Base-by-base conservation (phyloP, 2,113 vertebrate genomes). In the Scomber scombrus region DNA sequence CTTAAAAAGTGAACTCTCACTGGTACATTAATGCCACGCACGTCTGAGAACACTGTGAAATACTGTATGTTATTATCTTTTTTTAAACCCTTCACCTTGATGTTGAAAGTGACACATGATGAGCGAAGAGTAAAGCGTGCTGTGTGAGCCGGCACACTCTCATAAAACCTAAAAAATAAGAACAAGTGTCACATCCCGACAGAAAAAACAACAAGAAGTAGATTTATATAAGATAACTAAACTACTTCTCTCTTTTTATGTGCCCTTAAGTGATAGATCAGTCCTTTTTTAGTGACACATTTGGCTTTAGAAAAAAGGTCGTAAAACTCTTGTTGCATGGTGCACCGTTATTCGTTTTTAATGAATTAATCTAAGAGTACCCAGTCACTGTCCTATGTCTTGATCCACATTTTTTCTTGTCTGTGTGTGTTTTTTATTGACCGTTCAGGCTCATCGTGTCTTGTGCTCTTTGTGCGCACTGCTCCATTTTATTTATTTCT, bases 331-430 rank as follows among this genome's bases (percentile, higher is more conserved):
- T 78, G 45, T 49, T 85, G 70, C 84, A 90, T 86, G 84, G 21
- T 71, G 43, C 78, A 78, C 67, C 47, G 14, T 77, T 60, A 75
- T 58, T 71, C 4, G 9, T 60, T 56, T 5, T 26, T 71, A 11
- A 34, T 26, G 3, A 60, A 50, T 61, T 16, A 62, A 49, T 62
- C 11, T 40, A 15, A 70, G 72, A 76, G 58, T 29, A 87, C 54
- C 85, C 87, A 86, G 84, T 90, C 92, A 86, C 90, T 92, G 94
- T 94, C 92, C 90, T 94, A 87, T 95, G 91, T 95, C 88, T 92
- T 66, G 85, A 91, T 94, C 92, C 94, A 94, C 91, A 80, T 95
- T 87, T 94, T 87, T 93, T 91, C 93, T 93, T 93, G 85, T 93
- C 91, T 86, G 80, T 95, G 93, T 94, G 91, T 93, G 90, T 90